Evolutionary conservation across 2,113 vertebrate species (phyloP).

Genomic region (human (Homo sapiens)): GRCh38 chr12:18696001-18696500

Average conservation of each 20-base stretch:
- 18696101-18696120: conserved; percentile 37
- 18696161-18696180: conserved; percentile 95
- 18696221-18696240: conserved; percentile 92
- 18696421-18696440: conserved; percentile 21
- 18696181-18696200: conserved; percentile 92
- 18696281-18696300: background rate
- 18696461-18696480: background rate
- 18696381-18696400: background rate
- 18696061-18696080: background rate
- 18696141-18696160: conserved; percentile 90
- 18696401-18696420: conserved; percentile 13
- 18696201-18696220: conserved; percentile 85
- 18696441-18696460: background rate
- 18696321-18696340: background rate
- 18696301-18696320: background rate
- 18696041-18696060: background rate
- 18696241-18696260: conserved; percentile 88
- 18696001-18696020: background rate
- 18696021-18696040: background rate
- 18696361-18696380: background rate
- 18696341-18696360: background rate
- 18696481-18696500: background rate
- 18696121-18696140: background rate
- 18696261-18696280: conserved; percentile 76
- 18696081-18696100: conserved; percentile 12